phyloP scores from a whole-genome alignment of 2,797 vertebrate genomes.

The Distichodus sexfasciatus region DNA sequence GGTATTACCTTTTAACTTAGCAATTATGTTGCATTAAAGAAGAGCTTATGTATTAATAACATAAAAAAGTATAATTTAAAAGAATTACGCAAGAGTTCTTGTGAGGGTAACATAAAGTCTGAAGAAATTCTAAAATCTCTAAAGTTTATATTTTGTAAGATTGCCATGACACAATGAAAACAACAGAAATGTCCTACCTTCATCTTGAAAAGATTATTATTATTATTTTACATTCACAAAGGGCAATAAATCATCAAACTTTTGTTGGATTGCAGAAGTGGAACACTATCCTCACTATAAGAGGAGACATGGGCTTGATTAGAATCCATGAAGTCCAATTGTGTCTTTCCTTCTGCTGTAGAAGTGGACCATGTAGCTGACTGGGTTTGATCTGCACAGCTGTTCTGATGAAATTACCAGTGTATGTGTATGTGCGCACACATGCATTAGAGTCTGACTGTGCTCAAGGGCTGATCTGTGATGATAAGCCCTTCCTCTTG shows the following conservation, averaged over 20 bases:
- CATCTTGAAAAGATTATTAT: neutral
- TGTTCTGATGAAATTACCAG: neutral
- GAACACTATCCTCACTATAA: neutral
- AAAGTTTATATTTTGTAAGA: too few relatives aligned
- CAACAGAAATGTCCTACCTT: neutral
- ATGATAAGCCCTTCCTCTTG: constrained; percentile 38
- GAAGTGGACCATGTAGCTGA: neutral
- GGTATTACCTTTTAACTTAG: too few relatives aligned
- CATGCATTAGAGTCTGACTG: neutral
- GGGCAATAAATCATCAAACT: neutral
- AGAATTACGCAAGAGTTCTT: too few relatives aligned
- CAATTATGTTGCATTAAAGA: too few relatives aligned
- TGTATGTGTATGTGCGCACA: neutral
- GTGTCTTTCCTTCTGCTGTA: neutral
- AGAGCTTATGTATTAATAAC: too few relatives aligned
- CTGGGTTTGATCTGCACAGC: neutral
- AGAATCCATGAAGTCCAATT: neutral
- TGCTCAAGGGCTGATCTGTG: neutral
- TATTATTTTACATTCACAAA: neutral
- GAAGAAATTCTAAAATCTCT: too few relatives aligned
- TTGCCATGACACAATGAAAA: neutral
- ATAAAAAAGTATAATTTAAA: too few relatives aligned
- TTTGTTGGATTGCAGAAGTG: neutral
- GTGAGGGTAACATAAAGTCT: too few relatives aligned
- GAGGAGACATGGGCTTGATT: neutral